A percentile compares a stretch with the other conserved stretches of the same genome.
Conservation (phyloP, 2,888 invertebrate species). For the Xestia ashworthii region DNA sequence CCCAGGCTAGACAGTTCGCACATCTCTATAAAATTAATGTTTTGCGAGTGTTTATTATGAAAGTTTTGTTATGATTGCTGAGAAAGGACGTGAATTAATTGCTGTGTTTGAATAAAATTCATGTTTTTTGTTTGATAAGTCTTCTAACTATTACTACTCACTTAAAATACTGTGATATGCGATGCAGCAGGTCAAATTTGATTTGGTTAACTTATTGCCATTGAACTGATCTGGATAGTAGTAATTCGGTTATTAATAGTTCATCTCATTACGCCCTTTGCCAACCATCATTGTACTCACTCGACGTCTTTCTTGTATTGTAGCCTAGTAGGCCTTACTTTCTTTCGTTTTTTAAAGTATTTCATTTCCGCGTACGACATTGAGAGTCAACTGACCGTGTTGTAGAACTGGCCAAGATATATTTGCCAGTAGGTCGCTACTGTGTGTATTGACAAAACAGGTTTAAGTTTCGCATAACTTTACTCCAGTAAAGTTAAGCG, state of each 20-base stretch:
- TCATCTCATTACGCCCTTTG: neutral
- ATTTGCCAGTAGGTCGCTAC: neutral
- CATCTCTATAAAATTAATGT: slow-evolving; percentile 58
- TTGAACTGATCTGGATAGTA: neutral
- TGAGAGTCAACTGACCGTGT: neutral
- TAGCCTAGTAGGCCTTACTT: neutral
- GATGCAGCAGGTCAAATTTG: neutral
- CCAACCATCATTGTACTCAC: neutral
- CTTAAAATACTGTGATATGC: neutral
- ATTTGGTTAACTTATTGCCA: neutral
- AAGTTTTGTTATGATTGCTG: slow-evolving; percentile 50
- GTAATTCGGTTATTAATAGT: neutral
- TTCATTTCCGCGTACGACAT: neutral
- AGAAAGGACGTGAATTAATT: slow-evolving; percentile 35
- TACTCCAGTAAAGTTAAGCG: neutral
- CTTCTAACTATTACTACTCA: neutral
- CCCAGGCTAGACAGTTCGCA: slow-evolving; percentile 61
- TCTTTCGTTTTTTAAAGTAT: neutral
- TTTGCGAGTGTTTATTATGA: slow-evolving; percentile 38
- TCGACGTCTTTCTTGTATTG: neutral
- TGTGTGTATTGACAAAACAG: too few relatives aligned
- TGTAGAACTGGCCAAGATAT: neutral
- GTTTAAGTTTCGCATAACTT: too few relatives aligned
- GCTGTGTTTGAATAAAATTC: neutral
- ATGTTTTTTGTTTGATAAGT: slow-evolving; percentile 4